Evolutionary conservation across 2,888 invertebrate genomes (phyloP).

Genomic region (Pollenia griseotomentosa): DNA sequence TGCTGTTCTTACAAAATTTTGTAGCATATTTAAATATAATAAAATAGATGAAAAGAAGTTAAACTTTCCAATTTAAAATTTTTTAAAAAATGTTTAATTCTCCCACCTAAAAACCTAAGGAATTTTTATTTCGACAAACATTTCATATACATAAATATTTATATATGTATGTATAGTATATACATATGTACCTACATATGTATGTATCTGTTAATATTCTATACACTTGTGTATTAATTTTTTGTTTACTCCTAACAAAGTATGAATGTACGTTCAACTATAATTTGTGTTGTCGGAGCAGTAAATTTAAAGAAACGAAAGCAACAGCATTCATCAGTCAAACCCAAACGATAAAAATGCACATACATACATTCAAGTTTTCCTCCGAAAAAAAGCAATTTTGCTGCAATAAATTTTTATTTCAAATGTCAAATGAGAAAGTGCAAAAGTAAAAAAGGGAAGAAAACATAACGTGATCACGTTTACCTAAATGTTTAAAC

Average conservation of each 20-base stretch:
- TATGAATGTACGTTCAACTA: background rate
- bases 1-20: too few relatives aligned
- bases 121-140: conserved; percentile 25
- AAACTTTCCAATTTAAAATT: too few relatives aligned
- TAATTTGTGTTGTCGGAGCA: conserved; percentile 5
- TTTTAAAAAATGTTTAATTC: conserved; percentile 34
- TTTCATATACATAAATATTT: background rate
- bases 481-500: conserved; percentile 62
- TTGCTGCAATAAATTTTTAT: conserved; percentile 68
- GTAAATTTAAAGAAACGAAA: conserved; percentile 28
- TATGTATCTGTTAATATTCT: conserved; percentile 1
- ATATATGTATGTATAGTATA: background rate
- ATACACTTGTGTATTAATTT: conserved; percentile 32
- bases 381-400: conserved; percentile 40
- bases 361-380: conserved; percentile 43
- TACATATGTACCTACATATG: background rate
- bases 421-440: conserved; percentile 63
- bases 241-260: conserved; percentile 32
- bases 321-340: conserved; percentile 54
- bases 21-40: too few relatives aligned
- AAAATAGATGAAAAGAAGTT: too few relatives aligned
- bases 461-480: conserved; percentile 60
- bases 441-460: conserved; percentile 32
- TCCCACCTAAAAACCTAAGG: background rate
- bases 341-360: conserved; percentile 45